phyloP scores from a whole-genome alignment of 2,888 invertebrate species.

The Eretmocerus hayati region DNA sequence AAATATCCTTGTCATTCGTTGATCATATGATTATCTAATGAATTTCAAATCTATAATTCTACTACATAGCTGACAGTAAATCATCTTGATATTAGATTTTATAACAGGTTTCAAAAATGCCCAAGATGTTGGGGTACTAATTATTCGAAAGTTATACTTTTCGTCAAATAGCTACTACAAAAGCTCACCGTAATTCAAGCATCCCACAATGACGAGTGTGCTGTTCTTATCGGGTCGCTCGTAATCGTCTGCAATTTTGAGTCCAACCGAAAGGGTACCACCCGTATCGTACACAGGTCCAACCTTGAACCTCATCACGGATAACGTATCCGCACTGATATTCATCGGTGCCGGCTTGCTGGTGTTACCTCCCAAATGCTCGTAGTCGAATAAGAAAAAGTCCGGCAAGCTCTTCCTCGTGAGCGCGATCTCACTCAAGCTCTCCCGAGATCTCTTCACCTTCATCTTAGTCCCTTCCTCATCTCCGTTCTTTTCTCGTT shows the following conservation, averaged over 20 bases:
- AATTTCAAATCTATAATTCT: too few relatives aligned
- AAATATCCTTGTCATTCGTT: too few relatives aligned
- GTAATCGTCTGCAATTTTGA: constrained; percentile 53
- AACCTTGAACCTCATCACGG: constrained; percentile 61
- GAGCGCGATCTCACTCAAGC: constrained; percentile 35
- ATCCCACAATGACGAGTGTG: constrained; percentile 41
- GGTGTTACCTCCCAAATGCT: constrained; percentile 58
- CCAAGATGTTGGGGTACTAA: too few relatives aligned
- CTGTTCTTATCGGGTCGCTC: constrained; percentile 19
- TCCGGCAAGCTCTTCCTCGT: constrained; percentile 61
- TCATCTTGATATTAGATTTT: too few relatives aligned
- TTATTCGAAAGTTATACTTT: too few relatives aligned
- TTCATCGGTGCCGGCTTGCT: constrained; percentile 62
- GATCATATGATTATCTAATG: too few relatives aligned
- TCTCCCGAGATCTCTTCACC: too few relatives aligned
- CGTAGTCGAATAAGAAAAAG: constrained; percentile 71
- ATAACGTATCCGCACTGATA: constrained; percentile 46
- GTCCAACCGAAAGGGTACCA: constrained; percentile 67
- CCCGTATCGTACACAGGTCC: constrained; percentile 70
- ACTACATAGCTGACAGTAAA: too few relatives aligned
- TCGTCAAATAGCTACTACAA: too few relatives aligned
- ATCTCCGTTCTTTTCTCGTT: background rate
- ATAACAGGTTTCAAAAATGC: too few relatives aligned
- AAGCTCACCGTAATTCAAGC: constrained; percentile 36
- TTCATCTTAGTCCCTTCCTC: background rate